A percentile compares a stretch with the other conserved stretches of the same genome.
Evolutionary conservation across 1,140 invertebrate genomes (phyloP).

Genomic region (Potamilus streckersoni): DNA sequence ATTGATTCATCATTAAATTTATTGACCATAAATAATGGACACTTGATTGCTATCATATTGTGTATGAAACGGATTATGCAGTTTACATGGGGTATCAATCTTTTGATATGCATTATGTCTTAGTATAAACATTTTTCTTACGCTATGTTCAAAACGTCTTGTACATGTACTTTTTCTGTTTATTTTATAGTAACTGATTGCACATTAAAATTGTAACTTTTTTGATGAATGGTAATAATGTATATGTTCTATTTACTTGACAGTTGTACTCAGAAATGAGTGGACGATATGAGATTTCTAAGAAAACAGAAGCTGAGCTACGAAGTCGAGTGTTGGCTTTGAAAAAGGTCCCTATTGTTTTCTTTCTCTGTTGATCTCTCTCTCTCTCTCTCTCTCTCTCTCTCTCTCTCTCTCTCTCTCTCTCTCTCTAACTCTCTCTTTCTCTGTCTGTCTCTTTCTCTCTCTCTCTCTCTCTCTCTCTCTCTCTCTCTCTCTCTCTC

Average conservation of each 20-base stretch:
- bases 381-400: no score
- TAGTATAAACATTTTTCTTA: not conserved
- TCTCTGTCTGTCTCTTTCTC: not conserved
- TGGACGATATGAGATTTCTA: slow-evolving; percentile 45
- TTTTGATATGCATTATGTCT: not conserved
- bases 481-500: not conserved
- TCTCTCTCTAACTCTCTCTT: not conserved
- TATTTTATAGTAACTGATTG: not conserved
- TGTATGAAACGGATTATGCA: no score
- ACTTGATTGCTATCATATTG: no score
- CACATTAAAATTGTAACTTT: not conserved
- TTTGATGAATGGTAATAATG: not conserved
- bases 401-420: not conserved
- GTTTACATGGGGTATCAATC: not conserved
- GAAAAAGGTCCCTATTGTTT: slow-evolving; percentile 45
- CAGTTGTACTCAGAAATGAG: slow-evolving; percentile 62
- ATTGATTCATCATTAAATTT: no score
- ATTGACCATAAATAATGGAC: no score
- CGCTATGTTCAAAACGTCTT: not conserved
- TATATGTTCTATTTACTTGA: slow-evolving; percentile 8
- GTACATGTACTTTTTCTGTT: not conserved
- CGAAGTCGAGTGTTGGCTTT: slow-evolving; percentile 50
- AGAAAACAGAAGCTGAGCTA: slow-evolving; percentile 53
- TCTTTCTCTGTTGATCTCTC: not conserved
- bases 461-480: not conserved